These are phyloP conservation scores for Morpho helenor DNA, from an alignment of 2,888 invertebrate genomes.

Conservation along the genomic window DNA sequence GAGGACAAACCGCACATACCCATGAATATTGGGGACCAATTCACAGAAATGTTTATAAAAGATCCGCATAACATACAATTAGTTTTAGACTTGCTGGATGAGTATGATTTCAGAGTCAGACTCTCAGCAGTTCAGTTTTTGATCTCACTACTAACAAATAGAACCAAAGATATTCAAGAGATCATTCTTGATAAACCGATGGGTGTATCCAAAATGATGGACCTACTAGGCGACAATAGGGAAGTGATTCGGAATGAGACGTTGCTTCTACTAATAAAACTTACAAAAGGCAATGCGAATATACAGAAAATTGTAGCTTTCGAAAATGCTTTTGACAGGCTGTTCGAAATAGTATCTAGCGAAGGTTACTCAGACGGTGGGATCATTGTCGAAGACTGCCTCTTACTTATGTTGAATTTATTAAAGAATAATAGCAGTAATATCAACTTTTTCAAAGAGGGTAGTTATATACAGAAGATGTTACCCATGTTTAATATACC, in stretches of 20 bases:
- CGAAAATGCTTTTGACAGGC: constrained; percentile 97
- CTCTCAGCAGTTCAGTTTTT: constrained; percentile 94
- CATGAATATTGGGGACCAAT: constrained; percentile 92
- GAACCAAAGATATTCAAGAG: constrained; percentile 92
- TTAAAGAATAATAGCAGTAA: constrained; percentile 97
- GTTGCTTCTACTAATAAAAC: constrained; percentile 91
- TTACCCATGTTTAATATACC: constrained; percentile 92
- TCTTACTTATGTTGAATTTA: constrained; percentile 94
- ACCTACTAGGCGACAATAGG: constrained; percentile 93
- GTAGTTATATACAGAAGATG: constrained; percentile 94
- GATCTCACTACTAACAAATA: constrained; percentile 91
- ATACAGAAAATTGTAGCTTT: constrained; percentile 99
- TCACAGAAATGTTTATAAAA: constrained; percentile 98
- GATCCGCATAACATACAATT: constrained; percentile 90
- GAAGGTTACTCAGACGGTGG: constrained; percentile 97
- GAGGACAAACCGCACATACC: constrained; percentile 82
- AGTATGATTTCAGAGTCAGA: constrained; percentile 96
- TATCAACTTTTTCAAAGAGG: constrained; percentile 99
- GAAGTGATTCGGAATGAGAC: constrained; percentile 98
- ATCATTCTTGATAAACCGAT: constrained; percentile 94
- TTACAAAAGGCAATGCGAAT: constrained; percentile 96
- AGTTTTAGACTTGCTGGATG: constrained; percentile 91
- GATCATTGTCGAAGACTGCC: constrained; percentile 98
- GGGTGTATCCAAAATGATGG: constrained; percentile 98
- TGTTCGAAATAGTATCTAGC: constrained; percentile 94